phyloP scores from a whole-genome alignment of 2,797 vertebrate genomes.

The Clarias platycephalus region DNA sequence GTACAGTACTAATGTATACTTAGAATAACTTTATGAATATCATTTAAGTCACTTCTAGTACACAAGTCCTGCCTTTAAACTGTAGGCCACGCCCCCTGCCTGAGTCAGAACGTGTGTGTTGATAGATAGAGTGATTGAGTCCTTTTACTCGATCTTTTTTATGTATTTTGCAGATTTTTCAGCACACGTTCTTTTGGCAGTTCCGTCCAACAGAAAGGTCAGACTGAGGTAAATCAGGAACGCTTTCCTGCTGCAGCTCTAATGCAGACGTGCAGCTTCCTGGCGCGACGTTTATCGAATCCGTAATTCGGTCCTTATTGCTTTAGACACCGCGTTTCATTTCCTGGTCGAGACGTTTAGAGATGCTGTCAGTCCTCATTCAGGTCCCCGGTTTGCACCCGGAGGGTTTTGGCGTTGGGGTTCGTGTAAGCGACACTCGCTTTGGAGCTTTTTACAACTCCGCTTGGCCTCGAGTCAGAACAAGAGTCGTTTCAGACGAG shows the following conservation, averaged over 20 bases:
- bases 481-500: not conserved
- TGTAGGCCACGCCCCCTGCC: not conserved
- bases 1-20: no score
- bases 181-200: not conserved
- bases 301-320: slow-evolving; percentile 8
- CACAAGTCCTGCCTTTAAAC: not conserved
- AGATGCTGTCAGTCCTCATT: not conserved
- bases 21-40: no score
- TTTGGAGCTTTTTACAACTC: not conserved
- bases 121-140: no score
- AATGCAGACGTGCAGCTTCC: not conserved
- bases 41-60: not conserved
- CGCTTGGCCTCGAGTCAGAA: not conserved
- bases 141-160: not conserved
- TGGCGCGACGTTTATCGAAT: not conserved
- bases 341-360: slow-evolving; percentile 3
- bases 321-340: not conserved
- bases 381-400: not conserved
- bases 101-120: not conserved
- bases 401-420: not conserved
- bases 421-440: not conserved
- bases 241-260: not conserved
- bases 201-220: not conserved
- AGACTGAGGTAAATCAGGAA: not conserved
- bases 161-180: not conserved